Evolutionary conservation across 2,797 vertebrate species (phyloP).

Genomic region (Bovichtus diacanthus): DNA sequence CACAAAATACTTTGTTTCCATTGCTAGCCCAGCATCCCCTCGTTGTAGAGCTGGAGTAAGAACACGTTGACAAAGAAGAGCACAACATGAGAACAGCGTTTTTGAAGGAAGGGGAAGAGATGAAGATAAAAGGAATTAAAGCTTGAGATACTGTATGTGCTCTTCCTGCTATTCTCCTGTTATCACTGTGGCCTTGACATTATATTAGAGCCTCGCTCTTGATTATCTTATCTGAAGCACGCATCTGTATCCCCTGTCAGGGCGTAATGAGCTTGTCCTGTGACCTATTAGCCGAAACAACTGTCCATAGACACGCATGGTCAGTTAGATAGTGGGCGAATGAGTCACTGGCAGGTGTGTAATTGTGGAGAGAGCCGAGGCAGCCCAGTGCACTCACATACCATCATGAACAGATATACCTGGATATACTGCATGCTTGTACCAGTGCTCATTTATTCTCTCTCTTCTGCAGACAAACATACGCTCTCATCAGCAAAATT

Average conservation of each 20-base stretch:
- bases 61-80: constrained; percentile 1
- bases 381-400: neutral
- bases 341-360: neutral
- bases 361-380: neutral
- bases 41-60: neutral
- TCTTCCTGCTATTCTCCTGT: constrained; percentile 12
- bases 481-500: constrained; percentile 44
- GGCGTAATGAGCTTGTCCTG: constrained; percentile 37
- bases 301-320: neutral
- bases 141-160: neutral
- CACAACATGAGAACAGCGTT: neutral
- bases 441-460: constrained; percentile 12
- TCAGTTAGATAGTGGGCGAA: neutral
- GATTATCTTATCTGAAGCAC: constrained; percentile 39
- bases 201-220: constrained; percentile 40
- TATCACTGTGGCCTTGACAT: constrained; percentile 30
- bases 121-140: constrained; percentile 14
- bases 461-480: constrained; percentile 13
- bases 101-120: neutral
- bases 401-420: neutral
- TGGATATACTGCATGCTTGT: neutral
- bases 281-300: constrained; percentile 21
- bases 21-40: constrained; percentile 13
- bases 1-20: constrained; percentile 42
- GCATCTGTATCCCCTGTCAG: constrained; percentile 26